Evolutionary conservation across 2,888 invertebrate species (phyloP).

Genomic region (Troilus luridus): DNA sequence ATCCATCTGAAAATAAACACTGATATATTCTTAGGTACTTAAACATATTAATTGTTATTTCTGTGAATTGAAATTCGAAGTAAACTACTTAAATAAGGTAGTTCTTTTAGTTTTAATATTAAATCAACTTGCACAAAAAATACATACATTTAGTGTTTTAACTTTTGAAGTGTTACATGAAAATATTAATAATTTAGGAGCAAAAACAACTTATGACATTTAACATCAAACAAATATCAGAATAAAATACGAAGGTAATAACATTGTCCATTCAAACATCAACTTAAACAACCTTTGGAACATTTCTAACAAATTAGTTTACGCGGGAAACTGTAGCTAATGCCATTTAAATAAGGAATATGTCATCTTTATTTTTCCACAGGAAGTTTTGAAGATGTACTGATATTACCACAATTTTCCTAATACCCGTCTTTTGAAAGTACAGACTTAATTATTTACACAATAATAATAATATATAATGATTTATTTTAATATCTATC

Average conservation of each 20-base stretch:
- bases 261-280: neutral
- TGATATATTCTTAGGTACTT: too few species aligned
- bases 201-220: too few species aligned
- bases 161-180: neutral
- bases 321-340: neutral
- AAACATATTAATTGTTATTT: too few species aligned
- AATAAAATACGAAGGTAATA: too few species aligned
- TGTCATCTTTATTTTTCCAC: neutral
- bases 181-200: neutral
- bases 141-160: neutral
- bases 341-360: neutral
- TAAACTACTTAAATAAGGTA: too few species aligned
- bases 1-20: conserved; percentile 67
- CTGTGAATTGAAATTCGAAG: too few species aligned
- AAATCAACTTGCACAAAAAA: neutral
- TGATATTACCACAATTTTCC: neutral
- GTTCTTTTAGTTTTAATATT: neutral
- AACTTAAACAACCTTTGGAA: neutral
- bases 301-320: too few species aligned
- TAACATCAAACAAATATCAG: too few species aligned
- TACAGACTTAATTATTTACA: too few species aligned
- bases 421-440: too few species aligned
- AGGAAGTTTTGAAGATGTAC: neutral
- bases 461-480: too few species aligned
- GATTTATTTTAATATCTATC: too few species aligned